phyloP scores from a whole-genome alignment of 2,797 vertebrate genomes.

The Adrianichthys oophorus region DNA sequence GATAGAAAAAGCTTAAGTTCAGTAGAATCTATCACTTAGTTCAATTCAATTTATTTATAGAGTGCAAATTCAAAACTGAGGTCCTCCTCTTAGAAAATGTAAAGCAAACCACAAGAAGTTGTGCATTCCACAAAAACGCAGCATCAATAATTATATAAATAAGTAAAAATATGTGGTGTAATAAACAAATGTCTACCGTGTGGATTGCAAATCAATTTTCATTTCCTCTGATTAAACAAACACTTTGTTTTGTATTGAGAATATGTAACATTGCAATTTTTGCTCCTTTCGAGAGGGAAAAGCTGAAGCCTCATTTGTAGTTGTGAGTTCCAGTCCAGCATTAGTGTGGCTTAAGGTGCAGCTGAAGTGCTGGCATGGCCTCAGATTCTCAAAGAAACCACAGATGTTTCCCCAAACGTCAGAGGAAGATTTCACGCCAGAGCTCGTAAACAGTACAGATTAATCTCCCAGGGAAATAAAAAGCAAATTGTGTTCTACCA shows the following conservation, averaged over 20 bases:
- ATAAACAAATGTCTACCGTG: not conserved
- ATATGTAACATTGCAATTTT: not conserved
- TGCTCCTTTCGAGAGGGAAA: not conserved
- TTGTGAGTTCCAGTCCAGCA: not conserved
- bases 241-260: not conserved
- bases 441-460: conserved; percentile 5
- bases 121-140: too few species aligned
- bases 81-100: not conserved
- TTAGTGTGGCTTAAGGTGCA: not conserved
- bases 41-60: too few species aligned
- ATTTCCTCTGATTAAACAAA: not conserved
- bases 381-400: not conserved
- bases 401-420: not conserved
- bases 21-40: too few species aligned
- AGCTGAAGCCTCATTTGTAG: not conserved
- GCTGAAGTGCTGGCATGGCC: not conserved
- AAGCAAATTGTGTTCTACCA: conserved; percentile 5
- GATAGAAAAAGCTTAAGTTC: too few species aligned
- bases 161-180: too few species aligned
- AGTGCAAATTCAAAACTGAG: too few species aligned
- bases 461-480: conserved; percentile 2
- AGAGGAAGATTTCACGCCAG: not conserved
- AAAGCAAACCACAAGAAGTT: not conserved
- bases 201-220: not conserved
- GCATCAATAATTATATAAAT: too few species aligned